Conservation (phyloP, 37 sponge, comb jelly and placozoan species). For the Agelas oroides region DNA sequence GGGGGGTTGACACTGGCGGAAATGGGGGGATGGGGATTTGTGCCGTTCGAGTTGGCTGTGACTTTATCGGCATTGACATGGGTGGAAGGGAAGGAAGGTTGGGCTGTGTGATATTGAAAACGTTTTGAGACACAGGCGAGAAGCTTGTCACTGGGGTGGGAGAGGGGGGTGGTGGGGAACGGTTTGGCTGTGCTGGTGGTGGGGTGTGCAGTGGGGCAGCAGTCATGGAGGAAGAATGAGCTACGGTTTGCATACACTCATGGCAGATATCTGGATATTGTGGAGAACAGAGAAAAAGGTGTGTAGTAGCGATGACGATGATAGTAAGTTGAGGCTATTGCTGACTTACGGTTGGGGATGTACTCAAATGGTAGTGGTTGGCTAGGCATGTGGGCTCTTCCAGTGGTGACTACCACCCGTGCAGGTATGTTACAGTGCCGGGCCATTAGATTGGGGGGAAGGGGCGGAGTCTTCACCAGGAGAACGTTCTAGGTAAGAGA, state of each 20-base stretch:
- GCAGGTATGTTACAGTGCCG: constrained; percentile 9
- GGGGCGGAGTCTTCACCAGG: constrained; percentile 55
- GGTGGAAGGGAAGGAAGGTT: no score
- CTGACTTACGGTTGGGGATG: constrained; percentile 49
- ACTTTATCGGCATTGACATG: no score
- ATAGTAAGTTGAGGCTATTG: no score
- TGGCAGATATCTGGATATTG: constrained; percentile 25
- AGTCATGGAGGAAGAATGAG: neutral
- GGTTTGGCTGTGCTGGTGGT: constrained; percentile 6
- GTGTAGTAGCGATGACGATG: no score
- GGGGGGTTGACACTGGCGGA: no score
- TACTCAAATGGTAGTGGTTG: constrained; percentile 42
- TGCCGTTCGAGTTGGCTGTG: no score
- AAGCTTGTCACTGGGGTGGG: neutral
- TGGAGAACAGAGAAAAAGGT: no score
- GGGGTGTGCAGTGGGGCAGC: neutral
- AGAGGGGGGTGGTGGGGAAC: neutral
- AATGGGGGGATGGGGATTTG: no score
- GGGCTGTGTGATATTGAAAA: no score
- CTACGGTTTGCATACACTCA: constrained; percentile 40
- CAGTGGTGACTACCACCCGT: constrained; percentile 62
- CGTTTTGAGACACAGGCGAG: no score
- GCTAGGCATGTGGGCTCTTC: constrained; percentile 47
- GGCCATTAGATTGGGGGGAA: constrained; percentile 17
- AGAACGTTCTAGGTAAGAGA: constrained; percentile 48